Conservation (phyloP, 2,113 vertebrate genomes). For the Eulemur rufifrons region DNA sequence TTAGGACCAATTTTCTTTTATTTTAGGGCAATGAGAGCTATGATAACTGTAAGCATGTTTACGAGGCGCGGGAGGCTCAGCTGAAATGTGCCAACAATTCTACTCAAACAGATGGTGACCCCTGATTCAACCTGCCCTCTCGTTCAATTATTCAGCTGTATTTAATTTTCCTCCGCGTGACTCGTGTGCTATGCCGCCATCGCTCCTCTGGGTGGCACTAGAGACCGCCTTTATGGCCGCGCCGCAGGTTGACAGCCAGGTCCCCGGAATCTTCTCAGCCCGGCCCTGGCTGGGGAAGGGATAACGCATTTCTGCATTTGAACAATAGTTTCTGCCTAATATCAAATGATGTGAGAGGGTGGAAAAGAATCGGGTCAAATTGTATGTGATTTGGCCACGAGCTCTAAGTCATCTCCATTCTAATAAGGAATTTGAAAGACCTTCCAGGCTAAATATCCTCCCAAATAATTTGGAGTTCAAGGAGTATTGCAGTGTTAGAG, state of each 20-base stretch:
- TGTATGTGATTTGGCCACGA: slow-evolving; percentile 54
- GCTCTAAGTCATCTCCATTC: slow-evolving; percentile 61
- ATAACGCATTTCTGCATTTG: slow-evolving; percentile 69
- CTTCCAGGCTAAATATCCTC: slow-evolving; percentile 53
- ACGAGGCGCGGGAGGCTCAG: slow-evolving; percentile 87
- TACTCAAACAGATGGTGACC: slow-evolving; percentile 95
- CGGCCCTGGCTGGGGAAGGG: slow-evolving; percentile 6
- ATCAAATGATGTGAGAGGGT: slow-evolving; percentile 59
- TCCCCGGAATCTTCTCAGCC: neutral
- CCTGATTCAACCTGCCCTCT: slow-evolving; percentile 90
- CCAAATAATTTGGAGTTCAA: slow-evolving; percentile 52
- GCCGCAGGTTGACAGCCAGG: neutral
- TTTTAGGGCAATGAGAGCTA: slow-evolving; percentile 82
- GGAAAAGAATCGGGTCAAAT: slow-evolving; percentile 48
- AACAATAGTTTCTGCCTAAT: slow-evolving; percentile 74
- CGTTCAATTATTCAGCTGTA: slow-evolving; percentile 93
- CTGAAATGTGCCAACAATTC: slow-evolving; percentile 89
- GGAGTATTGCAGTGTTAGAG: neutral
- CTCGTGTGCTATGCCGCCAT: neutral
- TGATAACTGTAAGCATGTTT: slow-evolving; percentile 86
- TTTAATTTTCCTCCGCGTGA: slow-evolving; percentile 87
- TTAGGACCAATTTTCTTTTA: slow-evolving; percentile 84
- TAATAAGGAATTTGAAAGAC: slow-evolving; percentile 58
- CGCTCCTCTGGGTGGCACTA: slow-evolving; percentile 86
- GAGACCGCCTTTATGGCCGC: slow-evolving; percentile 84